A percentile compares a stretch with the other conserved stretches of the same genome.
phyloP scores from a whole-genome alignment of 2,797 vertebrate species.

The Chelmon rostratus region DNA sequence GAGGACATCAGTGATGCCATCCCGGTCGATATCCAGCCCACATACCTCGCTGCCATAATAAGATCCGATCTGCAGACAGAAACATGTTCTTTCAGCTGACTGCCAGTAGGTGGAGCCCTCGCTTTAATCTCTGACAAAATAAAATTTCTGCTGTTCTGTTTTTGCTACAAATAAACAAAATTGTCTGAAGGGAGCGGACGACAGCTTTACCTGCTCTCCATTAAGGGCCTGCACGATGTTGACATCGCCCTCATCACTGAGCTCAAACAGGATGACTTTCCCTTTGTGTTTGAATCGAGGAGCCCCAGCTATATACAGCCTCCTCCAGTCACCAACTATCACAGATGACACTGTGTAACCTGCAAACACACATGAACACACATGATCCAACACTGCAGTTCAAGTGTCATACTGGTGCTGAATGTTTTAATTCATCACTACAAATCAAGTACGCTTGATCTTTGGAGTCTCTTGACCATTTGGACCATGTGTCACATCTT shows the following conservation, averaged over 20 bases:
- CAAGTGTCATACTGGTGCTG: not conserved
- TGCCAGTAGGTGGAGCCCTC: conserved; percentile 68
- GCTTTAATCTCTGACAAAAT: not conserved
- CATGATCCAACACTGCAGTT: conserved; percentile 9
- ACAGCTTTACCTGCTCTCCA: conserved; percentile 91
- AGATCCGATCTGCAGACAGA: conserved; percentile 90
- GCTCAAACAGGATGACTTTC: conserved; percentile 94
- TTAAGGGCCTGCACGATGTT: conserved; percentile 90
- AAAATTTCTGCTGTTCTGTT: not conserved
- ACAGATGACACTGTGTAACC: conserved; percentile 96
- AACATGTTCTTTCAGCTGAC: conserved; percentile 16
- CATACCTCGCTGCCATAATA: conserved; percentile 97
- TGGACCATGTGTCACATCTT: not conserved
- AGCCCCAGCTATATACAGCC: conserved; percentile 91
- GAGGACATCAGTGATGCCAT: conserved; percentile 92
- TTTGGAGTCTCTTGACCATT: not conserved
- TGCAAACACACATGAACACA: conserved; percentile 67
- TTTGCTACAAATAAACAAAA: conserved; percentile 7
- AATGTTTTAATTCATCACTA: not conserved
- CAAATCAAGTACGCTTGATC: not conserved
- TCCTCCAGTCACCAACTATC: conserved; percentile 84
- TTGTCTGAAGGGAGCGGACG: not conserved
- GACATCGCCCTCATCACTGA: conserved; percentile 84
- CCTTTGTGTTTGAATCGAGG: conserved; percentile 97
- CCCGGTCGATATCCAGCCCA: conserved; percentile 90